Conservation (phyloP, 2,113 vertebrate genomes). For the Acanthisitta chloris region DNA sequence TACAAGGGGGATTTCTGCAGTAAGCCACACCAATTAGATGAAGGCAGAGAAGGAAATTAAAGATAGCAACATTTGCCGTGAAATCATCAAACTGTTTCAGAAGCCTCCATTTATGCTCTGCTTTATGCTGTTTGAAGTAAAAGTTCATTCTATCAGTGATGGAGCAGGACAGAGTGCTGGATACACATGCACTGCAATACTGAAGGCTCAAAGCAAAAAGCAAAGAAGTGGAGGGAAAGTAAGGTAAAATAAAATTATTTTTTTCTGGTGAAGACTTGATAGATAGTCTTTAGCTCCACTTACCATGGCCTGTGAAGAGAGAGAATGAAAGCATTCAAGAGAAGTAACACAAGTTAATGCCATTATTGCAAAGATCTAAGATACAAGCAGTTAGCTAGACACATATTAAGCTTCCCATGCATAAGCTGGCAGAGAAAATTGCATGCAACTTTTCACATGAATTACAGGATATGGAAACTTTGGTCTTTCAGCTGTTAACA, state of each 20-base stretch:
- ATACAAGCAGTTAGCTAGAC: not conserved
- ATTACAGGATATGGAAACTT: not conserved
- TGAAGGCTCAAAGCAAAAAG: not conserved
- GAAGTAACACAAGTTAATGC: slow-evolving; percentile 82
- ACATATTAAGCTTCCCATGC: not conserved
- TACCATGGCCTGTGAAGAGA: slow-evolving; percentile 92
- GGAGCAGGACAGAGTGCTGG: not conserved
- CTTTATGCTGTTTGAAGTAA: not conserved
- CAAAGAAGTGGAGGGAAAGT: not conserved
- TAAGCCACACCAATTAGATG: not conserved
- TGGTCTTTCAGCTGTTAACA: not conserved
- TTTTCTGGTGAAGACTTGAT: not conserved
- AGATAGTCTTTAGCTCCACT: slow-evolving; percentile 71
- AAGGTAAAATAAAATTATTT: not conserved
- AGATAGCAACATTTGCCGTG: not conserved
- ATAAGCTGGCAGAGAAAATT: not conserved
- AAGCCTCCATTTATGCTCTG: not conserved
- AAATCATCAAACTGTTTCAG: not conserved
- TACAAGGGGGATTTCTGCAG: not conserved
- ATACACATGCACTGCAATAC: not conserved
- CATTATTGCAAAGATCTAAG: not conserved
- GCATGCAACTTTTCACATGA: not conserved
- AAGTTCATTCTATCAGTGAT: slow-evolving; percentile 50
- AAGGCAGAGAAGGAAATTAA: not conserved
- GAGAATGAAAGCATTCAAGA: slow-evolving; percentile 84